phyloP scores from a whole-genome alignment of 2,797 vertebrate species.

The Peromyscus eremicus region DNA sequence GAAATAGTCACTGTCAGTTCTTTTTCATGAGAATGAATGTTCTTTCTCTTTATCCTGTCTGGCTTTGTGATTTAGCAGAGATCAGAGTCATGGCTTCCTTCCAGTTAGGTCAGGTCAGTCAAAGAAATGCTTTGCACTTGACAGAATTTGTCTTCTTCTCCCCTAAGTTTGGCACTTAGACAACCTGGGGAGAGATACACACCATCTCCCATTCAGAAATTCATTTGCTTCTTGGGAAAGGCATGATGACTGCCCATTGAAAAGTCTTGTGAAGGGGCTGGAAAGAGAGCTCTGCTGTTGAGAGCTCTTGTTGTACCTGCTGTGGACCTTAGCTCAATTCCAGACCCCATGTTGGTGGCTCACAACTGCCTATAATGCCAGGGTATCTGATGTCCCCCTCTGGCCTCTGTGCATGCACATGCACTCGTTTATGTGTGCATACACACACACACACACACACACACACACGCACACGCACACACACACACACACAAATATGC shows the following conservation, averaged over 20 bases:
- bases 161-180: not conserved
- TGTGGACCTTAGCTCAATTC: not conserved
- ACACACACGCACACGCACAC: not conserved
- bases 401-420: not conserved
- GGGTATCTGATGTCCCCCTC: not conserved
- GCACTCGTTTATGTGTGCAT: not conserved
- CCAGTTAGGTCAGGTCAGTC: not conserved
- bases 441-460: no score
- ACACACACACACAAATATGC: not conserved
- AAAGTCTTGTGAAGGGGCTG: constrained; percentile 33
- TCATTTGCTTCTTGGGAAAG: not conserved
- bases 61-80: constrained; percentile 27
- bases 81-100: not conserved
- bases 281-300: not conserved
- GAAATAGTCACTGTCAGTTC: not conserved
- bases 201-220: constrained; percentile 1
- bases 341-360: not conserved
- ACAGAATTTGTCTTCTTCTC: constrained; percentile 20
- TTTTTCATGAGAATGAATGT: not conserved
- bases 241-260: not conserved
- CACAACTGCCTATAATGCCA: not conserved
- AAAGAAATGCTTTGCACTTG: not conserved
- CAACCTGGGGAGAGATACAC: not conserved
- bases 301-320: not conserved
- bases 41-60: not conserved